Evolutionary conservation across 1,140 invertebrate species (phyloP), one percentile per base, ranked within the genome.

Genomic region (Drosophila subobscura): DNA sequence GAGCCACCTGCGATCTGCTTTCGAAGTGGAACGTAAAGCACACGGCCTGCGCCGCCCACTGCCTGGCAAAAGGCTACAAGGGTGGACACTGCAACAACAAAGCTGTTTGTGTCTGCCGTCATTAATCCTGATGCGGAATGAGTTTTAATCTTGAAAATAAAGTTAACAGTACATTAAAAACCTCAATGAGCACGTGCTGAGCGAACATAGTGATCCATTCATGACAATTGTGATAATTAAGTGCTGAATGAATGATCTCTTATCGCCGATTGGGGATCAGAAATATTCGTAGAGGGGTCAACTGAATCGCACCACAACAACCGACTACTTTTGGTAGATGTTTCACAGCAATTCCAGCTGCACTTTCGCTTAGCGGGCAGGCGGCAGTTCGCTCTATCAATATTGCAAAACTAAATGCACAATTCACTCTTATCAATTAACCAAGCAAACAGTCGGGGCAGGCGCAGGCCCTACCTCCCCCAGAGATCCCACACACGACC

Each of bases 361-460:
- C 71, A 73, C 37, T 73, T 73, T 52, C 58, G 71, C 57, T 65
- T 55, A 45, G 44, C 16, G n/a, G 22, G 10, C 41, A 25, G 14
- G 55, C 64, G 12, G 12, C 7, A 46, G 20, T 16, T 58, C 16
- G 25, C 44, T 27, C 23, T 29, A 53, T 52, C 42, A 52, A 53
- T 46, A 71, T 37, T 27, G 22, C 51, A 12, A 64, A 44, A 20
- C 44, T 3, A 12, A 37, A 37, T 10, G 41, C 20, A 52, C 23
- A 81, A 77, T 64, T 59, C 27, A 37, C 75, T 86, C 77, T 86
- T 85, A 86, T 85, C 81, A 86, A 80, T 80, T 86, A 81, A 86
- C 65, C 61, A 61, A 70, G 63, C 53, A 63, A 74, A 64, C 63
- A 73, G 45, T 45, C 58, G 47, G 10, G 33, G 33, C 33, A 37